A percentile compares a stretch with the other conserved stretches of the same genome.
phyloP scores from a whole-genome alignment of 2,797 vertebrate species.

The Rhinogobio ventralis region DNA sequence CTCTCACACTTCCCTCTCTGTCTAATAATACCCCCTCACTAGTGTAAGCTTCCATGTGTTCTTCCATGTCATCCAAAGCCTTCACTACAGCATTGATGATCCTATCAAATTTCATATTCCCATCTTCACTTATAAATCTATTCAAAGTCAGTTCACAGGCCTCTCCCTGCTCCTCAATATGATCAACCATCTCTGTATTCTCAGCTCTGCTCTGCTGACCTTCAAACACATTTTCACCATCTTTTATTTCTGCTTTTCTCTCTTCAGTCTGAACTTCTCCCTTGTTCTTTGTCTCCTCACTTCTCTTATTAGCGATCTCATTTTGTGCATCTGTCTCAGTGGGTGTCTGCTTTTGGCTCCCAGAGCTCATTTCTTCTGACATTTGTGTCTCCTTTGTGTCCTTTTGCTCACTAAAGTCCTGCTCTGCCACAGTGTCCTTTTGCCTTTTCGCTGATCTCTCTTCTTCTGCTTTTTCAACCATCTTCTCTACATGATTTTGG shows the following conservation, averaged over 20 bases:
- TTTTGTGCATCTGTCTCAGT: background rate
- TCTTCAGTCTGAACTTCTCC: background rate
- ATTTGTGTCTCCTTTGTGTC: background rate
- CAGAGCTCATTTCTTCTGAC: background rate
- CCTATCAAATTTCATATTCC: constrained; percentile 30
- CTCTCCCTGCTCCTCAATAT: background rate
- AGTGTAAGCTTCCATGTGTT: constrained; percentile 33
- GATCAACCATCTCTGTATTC: background rate
- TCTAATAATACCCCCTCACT: background rate
- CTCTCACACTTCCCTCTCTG: background rate
- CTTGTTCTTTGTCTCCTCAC: background rate
- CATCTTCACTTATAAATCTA: constrained; percentile 17
- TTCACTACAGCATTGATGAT: constrained; percentile 28
- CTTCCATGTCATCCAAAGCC: constrained; percentile 42
- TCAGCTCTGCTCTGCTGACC: constrained; percentile 9
- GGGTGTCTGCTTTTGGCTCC: background rate
- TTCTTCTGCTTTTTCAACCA: constrained; percentile 33
- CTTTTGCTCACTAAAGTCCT: constrained; percentile 6
- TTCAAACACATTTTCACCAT: constrained; percentile 7
- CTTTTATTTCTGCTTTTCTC: background rate
- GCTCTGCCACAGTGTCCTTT: constrained; percentile 1
- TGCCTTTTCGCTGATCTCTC: constrained; percentile 1
- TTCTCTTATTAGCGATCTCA: constrained; percentile 5
- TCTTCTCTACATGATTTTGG: background rate
- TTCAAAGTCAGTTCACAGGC: constrained; percentile 22